A percentile compares a stretch with the other conserved stretches of the same genome.
These are phyloP conservation scores for Gobius niger DNA, from an alignment of 2,113 vertebrate species.

Conservation along the genomic window DNA sequence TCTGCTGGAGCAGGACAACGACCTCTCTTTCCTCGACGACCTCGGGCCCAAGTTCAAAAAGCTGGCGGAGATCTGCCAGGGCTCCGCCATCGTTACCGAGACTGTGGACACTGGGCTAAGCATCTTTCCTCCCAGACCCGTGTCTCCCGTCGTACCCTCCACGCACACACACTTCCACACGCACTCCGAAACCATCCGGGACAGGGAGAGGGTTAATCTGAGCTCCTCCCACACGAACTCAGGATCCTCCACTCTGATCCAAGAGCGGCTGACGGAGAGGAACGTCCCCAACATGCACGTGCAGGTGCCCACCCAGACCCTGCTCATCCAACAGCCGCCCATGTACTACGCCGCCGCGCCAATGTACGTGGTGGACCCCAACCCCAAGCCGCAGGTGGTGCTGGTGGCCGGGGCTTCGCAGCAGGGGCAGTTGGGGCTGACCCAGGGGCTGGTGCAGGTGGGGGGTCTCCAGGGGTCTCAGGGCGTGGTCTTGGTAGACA, in stretches of 20 bases:
- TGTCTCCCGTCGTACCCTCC: slow-evolving; percentile 36
- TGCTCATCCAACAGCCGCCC: slow-evolving; percentile 74
- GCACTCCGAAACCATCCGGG: slow-evolving; percentile 51
- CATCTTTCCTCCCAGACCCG: slow-evolving; percentile 7
- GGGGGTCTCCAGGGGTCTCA: slow-evolving; percentile 68
- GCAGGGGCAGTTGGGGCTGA: slow-evolving; percentile 69
- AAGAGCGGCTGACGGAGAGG: slow-evolving; percentile 31
- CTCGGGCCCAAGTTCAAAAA: slow-evolving; percentile 91
- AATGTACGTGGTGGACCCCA: slow-evolving; percentile 73
- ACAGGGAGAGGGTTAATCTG: slow-evolving; percentile 41
- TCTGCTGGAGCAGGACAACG: slow-evolving; percentile 82
- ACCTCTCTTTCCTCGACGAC: slow-evolving; percentile 86
- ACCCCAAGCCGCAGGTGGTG: slow-evolving; percentile 60
- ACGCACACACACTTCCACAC: slow-evolving; percentile 50
- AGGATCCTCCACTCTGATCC: slow-evolving; percentile 38
- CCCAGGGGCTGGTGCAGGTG: slow-evolving; percentile 79
- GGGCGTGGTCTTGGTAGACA: slow-evolving; percentile 68
- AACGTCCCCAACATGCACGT: slow-evolving; percentile 36
- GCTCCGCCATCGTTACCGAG: slow-evolving; percentile 67
- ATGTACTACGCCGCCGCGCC: slow-evolving; percentile 71
- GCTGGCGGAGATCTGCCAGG: slow-evolving; percentile 87
- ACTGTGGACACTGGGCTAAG: slow-evolving; percentile 10
- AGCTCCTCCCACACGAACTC: slow-evolving; percentile 50
- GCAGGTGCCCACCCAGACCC: slow-evolving; percentile 62
- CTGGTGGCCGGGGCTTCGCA: slow-evolving; percentile 58